Evolutionary conservation across 2,797 vertebrate genomes (phyloP).

Genomic region (Myotis pilosus): DNA sequence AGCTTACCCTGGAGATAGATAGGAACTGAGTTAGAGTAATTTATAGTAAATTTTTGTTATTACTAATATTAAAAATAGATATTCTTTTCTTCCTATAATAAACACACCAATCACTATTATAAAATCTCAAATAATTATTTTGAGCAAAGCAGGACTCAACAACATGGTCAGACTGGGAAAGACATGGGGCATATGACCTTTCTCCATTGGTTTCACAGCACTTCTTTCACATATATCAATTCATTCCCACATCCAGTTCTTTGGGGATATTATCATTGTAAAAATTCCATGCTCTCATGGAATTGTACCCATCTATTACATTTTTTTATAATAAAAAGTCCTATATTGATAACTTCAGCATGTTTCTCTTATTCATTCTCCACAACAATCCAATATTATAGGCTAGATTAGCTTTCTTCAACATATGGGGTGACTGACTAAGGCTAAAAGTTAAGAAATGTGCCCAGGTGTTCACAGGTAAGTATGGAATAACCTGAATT

Average conservation of each 20-base stretch:
- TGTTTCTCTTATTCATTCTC: background rate
- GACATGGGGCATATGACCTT: background rate
- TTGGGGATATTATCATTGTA: background rate
- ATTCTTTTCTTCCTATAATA: background rate
- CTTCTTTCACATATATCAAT: background rate
- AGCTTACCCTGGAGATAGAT: background rate
- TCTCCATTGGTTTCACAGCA: background rate
- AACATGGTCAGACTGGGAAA: background rate
- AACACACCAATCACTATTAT: background rate
- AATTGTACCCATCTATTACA: background rate
- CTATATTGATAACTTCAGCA: background rate
- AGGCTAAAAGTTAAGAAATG: background rate
- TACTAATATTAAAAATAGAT: background rate
- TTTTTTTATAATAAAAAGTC: background rate
- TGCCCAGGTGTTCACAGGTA: rapidly evolving
- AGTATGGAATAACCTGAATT: background rate
- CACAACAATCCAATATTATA: background rate
- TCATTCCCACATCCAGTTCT: background rate
- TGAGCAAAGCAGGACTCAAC: background rate
- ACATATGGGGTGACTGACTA: background rate
- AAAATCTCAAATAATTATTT: background rate
- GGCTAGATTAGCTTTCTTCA: background rate
- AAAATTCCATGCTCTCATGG: background rate
- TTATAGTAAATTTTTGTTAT: background rate
- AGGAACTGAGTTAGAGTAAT: background rate